phyloP scores from a whole-genome alignment of 2,113 vertebrate genomes.

The Laticauda laticaudata region DNA sequence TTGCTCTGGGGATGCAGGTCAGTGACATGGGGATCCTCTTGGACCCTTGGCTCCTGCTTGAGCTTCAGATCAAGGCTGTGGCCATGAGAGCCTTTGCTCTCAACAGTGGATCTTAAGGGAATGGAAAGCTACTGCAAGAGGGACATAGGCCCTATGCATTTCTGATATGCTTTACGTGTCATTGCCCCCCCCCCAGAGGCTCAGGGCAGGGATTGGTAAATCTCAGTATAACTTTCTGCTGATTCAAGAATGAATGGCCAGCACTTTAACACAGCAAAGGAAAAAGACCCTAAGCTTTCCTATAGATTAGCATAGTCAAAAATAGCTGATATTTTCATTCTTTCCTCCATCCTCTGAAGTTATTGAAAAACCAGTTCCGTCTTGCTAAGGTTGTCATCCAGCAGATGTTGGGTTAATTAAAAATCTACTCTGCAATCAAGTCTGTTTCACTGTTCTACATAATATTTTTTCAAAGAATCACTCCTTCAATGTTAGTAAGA shows the following conservation, averaged over 20 bases:
- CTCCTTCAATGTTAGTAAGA: neutral
- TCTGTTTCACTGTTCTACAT: neutral
- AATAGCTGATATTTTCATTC: neutral
- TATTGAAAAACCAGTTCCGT: neutral
- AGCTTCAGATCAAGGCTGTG: too few relatives aligned
- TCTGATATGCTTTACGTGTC: neutral
- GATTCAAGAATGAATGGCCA: neutral
- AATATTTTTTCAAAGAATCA: neutral
- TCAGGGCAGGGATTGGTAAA: neutral
- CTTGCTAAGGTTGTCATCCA: neutral
- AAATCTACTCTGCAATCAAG: neutral
- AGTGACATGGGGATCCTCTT: too few relatives aligned
- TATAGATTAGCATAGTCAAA: neutral
- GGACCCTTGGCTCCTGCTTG: too few relatives aligned
- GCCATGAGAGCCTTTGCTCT: neutral
- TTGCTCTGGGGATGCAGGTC: too few relatives aligned
- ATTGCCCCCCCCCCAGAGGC: neutral
- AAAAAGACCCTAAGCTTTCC: neutral
- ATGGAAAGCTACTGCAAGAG: neutral
- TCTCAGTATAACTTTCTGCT: neutral
- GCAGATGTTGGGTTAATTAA: neutral
- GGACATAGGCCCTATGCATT: neutral
- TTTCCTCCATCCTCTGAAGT: neutral
- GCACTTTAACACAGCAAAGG: neutral
- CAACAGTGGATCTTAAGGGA: neutral